Conservation (phyloP, 1,140 invertebrate species). For the Zaprionus ghesquierei region DNA sequence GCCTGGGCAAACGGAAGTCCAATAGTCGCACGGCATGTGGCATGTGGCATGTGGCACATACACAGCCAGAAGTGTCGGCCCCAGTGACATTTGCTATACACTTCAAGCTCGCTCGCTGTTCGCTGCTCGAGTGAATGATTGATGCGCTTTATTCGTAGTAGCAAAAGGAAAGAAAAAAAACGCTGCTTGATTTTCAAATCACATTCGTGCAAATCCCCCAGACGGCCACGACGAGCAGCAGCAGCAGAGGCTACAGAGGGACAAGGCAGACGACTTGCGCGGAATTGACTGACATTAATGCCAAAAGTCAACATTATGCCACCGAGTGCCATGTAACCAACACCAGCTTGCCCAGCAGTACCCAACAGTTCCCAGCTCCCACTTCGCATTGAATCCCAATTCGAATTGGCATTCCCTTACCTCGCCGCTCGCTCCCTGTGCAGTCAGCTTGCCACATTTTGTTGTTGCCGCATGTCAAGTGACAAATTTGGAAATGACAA, state of each 20-base stretch:
- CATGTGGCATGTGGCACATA: conserved; percentile 4
- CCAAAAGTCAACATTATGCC: conserved; percentile 74
- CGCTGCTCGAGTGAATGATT: conserved; percentile 75
- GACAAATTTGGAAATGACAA: conserved; percentile 80
- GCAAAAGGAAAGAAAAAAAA: conserved; percentile 19
- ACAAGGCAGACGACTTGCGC: background rate
- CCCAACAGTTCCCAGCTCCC: background rate
- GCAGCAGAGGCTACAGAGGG: background rate
- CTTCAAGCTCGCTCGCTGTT: conserved; percentile 56
- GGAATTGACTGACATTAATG: conserved; percentile 67
- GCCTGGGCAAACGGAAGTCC: conserved; percentile 55
- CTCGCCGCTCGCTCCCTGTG: background rate
- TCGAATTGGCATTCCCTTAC: conserved; percentile 1
- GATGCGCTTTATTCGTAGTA: conserved; percentile 68
- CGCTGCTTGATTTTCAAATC: conserved; percentile 71
- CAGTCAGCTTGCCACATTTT: conserved; percentile 23
- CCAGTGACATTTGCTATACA: conserved; percentile 77
- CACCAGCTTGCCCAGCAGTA: conserved; percentile 19
- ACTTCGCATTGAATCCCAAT: conserved; percentile 8
- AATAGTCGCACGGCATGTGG: conserved; percentile 8
- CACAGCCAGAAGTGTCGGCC: conserved; percentile 18
- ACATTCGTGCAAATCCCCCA: conserved; percentile 63
- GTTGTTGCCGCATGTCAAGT: conserved; percentile 63
- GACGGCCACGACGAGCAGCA: conserved; percentile 5
- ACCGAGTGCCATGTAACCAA: conserved; percentile 38